Evolutionary conservation across 2,797 vertebrate species (phyloP).

Genomic region (Toxotes lorentzi): DNA sequence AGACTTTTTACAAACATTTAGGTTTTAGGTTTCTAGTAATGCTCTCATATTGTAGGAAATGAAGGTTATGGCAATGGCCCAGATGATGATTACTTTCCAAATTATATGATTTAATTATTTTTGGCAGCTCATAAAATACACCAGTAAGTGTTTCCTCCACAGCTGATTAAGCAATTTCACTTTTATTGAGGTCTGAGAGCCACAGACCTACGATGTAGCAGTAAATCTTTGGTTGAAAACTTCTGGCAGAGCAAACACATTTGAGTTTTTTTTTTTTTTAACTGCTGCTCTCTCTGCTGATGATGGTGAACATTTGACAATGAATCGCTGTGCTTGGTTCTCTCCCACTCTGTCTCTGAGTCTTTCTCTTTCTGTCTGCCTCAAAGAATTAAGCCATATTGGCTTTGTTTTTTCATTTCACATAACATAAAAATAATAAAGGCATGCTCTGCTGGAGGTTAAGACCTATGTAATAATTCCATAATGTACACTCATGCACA

Average conservation of each 20-base stretch:
- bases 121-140: constrained; percentile 66
- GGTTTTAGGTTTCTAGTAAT: constrained; percentile 4
- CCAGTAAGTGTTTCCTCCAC: constrained; percentile 59
- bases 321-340: constrained; percentile 53
- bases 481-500: background rate
- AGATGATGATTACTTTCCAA: constrained; percentile 62
- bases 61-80: constrained; percentile 49
- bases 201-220: constrained; percentile 22
- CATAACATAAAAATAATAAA: constrained; percentile 70
- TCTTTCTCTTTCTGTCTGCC: background rate
- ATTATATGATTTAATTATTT: constrained; percentile 65
- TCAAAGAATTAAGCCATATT: background rate
- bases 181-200: constrained; percentile 58
- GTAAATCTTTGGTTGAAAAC: constrained; percentile 32
- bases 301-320: constrained; percentile 12
- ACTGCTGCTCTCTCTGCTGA: background rate
- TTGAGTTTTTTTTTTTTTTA: background rate
- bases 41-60: constrained; percentile 35
- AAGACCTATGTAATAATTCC: background rate
- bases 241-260: background rate
- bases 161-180: constrained; percentile 66
- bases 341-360: constrained; percentile 44
- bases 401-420: constrained; percentile 65
- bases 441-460: background rate
- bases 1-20: background rate